Evolutionary conservation across 1,140 invertebrate genomes (phyloP), one percentile per base, ranked within the genome.

Genomic region (Drosophila persimilis): DNA sequence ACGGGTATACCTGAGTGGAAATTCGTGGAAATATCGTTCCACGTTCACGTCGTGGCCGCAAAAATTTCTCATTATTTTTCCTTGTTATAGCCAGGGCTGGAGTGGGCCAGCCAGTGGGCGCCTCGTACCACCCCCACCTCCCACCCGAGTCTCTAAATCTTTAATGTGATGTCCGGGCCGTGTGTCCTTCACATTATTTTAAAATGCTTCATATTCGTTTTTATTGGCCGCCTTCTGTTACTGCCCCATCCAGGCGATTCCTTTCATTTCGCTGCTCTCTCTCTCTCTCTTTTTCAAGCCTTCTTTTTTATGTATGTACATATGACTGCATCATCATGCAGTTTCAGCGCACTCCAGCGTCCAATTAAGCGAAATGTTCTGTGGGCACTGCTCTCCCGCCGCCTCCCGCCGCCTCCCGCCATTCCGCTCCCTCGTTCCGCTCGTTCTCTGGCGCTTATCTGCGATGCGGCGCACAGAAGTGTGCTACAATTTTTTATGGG

Each of bases 281-380:
- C 9, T 55, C 13, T 17, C 9, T 55, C 13, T 17, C 24, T 35
- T 4, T 73, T 56, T 64, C 31, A 57, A 52, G 70, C 46, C 59
- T 52, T 62, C 73, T 45, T 69, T 65, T 51, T 51, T 45, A 43
- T 74, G 45, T 75, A 74, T 74, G 71, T 75, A 66, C 73, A 65
- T 83, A 84, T 70, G 81, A 77, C 81, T 80, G 80, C 80, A 85
- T 85, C 81, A 84, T 84, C 77, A 73, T 85, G 80, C 80, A 85
- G 80, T 71, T 58, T 75, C 83, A 62, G 77, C 65, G 61, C 86
- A 86, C 81, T 85, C 77, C 73, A 86, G 80, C 81, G 80, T 85
- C 80, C 80, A 85, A 85, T 85, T 85, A 85, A 85, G 83, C 77
- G 81, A 85, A 85, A 85, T 85, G 80, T 85, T 85, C 81, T 85